phyloP scores from a whole-genome alignment of 2,113 vertebrate genomes.

The Datnioides undecimradiatus region DNA sequence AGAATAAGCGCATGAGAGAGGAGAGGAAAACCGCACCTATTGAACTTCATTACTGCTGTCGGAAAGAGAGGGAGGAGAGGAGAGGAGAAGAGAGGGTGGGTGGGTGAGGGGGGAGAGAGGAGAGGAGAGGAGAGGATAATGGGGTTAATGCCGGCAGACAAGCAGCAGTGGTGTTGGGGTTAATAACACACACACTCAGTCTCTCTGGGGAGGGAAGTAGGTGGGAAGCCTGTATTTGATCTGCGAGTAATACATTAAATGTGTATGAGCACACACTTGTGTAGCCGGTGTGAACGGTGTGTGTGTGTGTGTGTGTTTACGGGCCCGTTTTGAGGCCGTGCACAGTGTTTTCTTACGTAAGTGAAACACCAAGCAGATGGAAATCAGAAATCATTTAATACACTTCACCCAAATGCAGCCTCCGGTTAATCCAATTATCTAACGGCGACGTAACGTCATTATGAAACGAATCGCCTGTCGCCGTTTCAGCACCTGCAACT shows the following conservation, averaged over 20 bases:
- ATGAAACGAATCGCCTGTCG: constrained; percentile 38
- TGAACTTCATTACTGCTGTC: constrained; percentile 66
- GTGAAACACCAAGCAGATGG: constrained; percentile 48
- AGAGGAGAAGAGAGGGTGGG: constrained; percentile 29
- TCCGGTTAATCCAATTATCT: constrained; percentile 55
- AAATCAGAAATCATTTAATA: constrained; percentile 60
- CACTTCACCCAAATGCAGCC: constrained; percentile 25
- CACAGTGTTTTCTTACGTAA: constrained; percentile 37
- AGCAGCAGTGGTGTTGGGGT: constrained; percentile 69
- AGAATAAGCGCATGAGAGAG: constrained; percentile 63
- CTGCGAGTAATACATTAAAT: constrained; percentile 72
- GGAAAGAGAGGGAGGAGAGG: constrained; percentile 37
- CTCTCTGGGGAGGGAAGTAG: constrained; percentile 72
- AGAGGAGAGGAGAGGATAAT: constrained; percentile 68
- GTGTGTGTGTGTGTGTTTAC: constrained; percentile 36
- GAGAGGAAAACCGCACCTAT: constrained; percentile 63
- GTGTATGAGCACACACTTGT: constrained; percentile 52
- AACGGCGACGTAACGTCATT: constrained; percentile 25
- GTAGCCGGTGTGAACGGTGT: constrained; percentile 30
- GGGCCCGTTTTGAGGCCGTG: background rate
- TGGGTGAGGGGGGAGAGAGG: too few relatives aligned
- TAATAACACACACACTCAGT: constrained; percentile 71
- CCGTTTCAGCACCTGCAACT: constrained; percentile 7
- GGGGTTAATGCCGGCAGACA: constrained; percentile 78
- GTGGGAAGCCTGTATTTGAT: constrained; percentile 72